Evolutionary conservation across 1,140 invertebrate genomes (phyloP).

Genomic region (Halotydeus destructor): DNA sequence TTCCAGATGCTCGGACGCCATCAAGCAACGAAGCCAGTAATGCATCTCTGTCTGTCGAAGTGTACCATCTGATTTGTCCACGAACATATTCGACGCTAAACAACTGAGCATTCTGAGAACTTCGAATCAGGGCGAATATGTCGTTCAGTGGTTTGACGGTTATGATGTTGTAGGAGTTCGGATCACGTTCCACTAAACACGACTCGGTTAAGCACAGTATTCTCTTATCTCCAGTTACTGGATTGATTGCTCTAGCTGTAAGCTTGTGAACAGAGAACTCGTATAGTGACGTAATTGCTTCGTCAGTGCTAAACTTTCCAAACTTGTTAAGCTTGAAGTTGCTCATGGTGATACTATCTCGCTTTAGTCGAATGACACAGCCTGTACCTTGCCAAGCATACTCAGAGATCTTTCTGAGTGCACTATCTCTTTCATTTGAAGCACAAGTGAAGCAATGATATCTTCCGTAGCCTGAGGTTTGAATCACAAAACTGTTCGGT

Average conservation of each 20-base stretch:
- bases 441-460: constrained; percentile 12
- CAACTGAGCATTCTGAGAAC: constrained; percentile 71
- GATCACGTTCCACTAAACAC: constrained; percentile 86
- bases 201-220: constrained; percentile 87
- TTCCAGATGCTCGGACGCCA: constrained; percentile 83
- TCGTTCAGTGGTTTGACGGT: constrained; percentile 64
- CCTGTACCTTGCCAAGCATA: constrained; percentile 53
- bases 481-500: constrained; percentile 58
- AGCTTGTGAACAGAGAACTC: constrained; percentile 83
- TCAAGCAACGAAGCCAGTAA: constrained; percentile 83
- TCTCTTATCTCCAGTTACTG: constrained; percentile 48
- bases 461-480: constrained; percentile 61
- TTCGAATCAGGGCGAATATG: constrained; percentile 65
- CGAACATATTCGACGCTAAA: constrained; percentile 87
- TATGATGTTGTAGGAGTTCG: constrained; percentile 75
- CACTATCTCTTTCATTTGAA: constrained; percentile 35
- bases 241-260: constrained; percentile 38
- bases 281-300: constrained; percentile 67
- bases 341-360: constrained; percentile 56
- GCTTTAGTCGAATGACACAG: constrained; percentile 56
- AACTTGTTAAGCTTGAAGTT: constrained; percentile 64
- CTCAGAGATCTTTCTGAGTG: constrained; percentile 64
- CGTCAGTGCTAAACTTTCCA: constrained; percentile 70
- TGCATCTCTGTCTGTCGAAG: constrained; percentile 71
- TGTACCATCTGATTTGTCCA: constrained; percentile 65